Base-by-base conservation (phyloP, 1,140 invertebrate genomes). In the Calliphora vicina region DNA sequence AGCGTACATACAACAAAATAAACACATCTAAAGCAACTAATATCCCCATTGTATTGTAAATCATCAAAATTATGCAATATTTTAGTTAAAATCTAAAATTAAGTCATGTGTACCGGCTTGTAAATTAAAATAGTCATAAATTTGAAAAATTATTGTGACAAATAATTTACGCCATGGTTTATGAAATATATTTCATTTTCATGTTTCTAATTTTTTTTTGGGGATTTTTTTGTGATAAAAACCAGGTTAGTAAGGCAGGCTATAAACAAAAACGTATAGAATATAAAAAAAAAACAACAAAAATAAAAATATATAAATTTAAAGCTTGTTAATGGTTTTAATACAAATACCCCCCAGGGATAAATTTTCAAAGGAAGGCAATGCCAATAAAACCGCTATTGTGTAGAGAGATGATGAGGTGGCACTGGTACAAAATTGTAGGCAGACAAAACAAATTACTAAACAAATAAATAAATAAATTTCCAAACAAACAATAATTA, bases 341-440 rank as follows among this genome's bases (percentile, higher is more conserved):
- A 67, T 23, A 57, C 50, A 67, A 67, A 67, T 67, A 67, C 61
- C 23, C 61, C 61, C 61, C 61, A 67, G 61, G 61, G 61, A 23
- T 4, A 67, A 5, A 67, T 67, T 23, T 67, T 67, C 61, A 57
- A 15, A 17, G 15, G 50, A 57, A 57, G 20, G 61, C 61, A 67
- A 61, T 25, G 6, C n/a, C n/a, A 67, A 23, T 50, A 50, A 50
- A 50, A 50, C 15, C 20, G 61, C 6, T 10, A 23, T 67, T 67
- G 20, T 23, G 5, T 67, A 1, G 23, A 25, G 13, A 15, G 15
- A 15, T 6, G 6, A n/a, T 57, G 35, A 10, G 6, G 5, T 35
- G 35, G 35, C 35, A 35, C 6, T 35, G 6, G 35, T 35, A 10
- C 10, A 35, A 35, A 35, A 35, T 35, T 57, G 15, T n/a, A 35